phyloP scores from a whole-genome alignment of 2,888 invertebrate species.

The Disparrhopalites patrizii region DNA sequence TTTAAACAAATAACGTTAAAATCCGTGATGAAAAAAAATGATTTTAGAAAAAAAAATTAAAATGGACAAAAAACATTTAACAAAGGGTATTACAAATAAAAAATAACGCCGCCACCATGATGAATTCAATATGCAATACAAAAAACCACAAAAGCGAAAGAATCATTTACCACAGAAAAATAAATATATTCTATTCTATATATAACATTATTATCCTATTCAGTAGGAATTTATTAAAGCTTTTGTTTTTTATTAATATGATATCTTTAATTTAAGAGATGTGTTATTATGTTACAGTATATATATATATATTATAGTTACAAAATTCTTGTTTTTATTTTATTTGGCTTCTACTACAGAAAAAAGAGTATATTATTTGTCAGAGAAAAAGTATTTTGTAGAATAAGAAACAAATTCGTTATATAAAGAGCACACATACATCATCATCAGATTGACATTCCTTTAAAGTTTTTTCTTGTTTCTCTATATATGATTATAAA shows the following conservation, averaged over 20 bases:
- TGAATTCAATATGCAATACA: conserved; percentile 8
- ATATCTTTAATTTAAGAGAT: neutral
- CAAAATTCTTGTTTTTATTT: conserved; percentile 8
- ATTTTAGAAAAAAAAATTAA: neutral
- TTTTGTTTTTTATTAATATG: conserved; percentile 2
- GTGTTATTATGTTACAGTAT: neutral
- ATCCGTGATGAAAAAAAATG: neutral
- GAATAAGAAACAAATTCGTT: neutral
- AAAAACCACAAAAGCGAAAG: conserved; percentile 3
- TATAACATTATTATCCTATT: neutral
- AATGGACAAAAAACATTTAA: neutral
- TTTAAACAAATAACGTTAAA: conserved; percentile 8
- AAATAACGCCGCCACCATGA: conserved; percentile 3
- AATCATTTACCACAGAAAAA: conserved; percentile 2
- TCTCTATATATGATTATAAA: conserved; percentile 3
- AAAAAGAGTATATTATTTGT: neutral
- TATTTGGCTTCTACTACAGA: conserved; percentile 1
- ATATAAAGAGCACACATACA: neutral
- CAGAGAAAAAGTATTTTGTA: conserved; percentile 10
- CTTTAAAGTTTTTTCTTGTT: conserved; percentile 5
- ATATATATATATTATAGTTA: neutral
- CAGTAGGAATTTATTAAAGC: conserved; percentile 6
- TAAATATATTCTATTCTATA: conserved; percentile 4
- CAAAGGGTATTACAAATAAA: neutral
- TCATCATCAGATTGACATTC: conserved; percentile 1